Base-by-base conservation (phyloP, 2,797 vertebrate species). In the Syngnathus rostellatus region DNA sequence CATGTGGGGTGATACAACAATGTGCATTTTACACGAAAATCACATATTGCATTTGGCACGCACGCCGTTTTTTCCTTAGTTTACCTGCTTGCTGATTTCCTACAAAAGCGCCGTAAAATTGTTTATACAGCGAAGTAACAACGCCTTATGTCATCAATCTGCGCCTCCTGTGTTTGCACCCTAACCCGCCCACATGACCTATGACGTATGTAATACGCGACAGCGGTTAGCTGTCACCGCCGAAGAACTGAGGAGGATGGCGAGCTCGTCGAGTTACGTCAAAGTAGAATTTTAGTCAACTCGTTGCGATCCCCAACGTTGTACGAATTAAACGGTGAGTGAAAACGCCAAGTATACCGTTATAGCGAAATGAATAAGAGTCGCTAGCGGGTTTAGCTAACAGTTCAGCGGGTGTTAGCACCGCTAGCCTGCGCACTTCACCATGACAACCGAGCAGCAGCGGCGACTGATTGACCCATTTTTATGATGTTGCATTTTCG, bases 51-150 rank as follows among this genome's bases (percentile, higher is more conserved):
- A 2, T 43, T n/a, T 10, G 14, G 1, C 10, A 1, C 8, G 8
- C 39, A 7, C 6, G 6, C 45, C 3, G 37, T 10, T 0, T 14
- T 38, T 2, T 1, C 0, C 5, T 3, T 9, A 1, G 63, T 66
- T 85, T 86, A 89, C 88, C 87, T 84, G 64, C 66, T 75, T 48
- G 72, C 16, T 61, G 31, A 54, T 23, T 17, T 48, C 67, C 63
- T 64, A 50, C 19, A 43, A 45, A 73, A 58, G 64, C 2, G 21
- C 21, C 40, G 21, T 45, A 25, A 2, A 46, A 25, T 8, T 43
- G 21, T 62, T 31, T n/a, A 25, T 25, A 23, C 40, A 16, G 60
- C 41, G 3, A 21, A 62, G 6, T 41, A 62, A 46, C 7, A 45
- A 45, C 21, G n/a, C 31, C 12, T 10, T 23, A 6, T 21, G 21